Evolutionary conservation across 92 coral and sea anemone genomes (phyloP).

Genomic region (Bergia puertoricense): DNA sequence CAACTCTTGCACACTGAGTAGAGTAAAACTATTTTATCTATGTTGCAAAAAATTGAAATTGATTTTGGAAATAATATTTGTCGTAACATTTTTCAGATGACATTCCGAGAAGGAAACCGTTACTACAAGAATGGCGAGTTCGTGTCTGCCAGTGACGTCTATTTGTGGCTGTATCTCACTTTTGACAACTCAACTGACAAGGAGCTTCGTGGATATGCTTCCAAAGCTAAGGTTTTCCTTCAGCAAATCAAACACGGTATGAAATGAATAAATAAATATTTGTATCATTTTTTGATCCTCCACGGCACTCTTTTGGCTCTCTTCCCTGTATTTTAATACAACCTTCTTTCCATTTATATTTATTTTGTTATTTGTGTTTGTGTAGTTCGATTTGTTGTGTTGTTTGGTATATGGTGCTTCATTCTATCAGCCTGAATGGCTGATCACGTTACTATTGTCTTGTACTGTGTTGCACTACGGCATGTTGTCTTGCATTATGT

Average conservation of each 20-base stretch:
- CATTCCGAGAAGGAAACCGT: slow-evolving; percentile 26
- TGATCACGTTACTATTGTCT: too few species aligned
- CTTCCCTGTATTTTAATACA: too few species aligned
- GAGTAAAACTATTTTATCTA: not conserved
- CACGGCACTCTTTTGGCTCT: too few species aligned
- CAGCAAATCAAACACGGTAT: slow-evolving; percentile 37
- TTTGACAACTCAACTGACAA: slow-evolving; percentile 27
- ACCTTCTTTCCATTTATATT: too few species aligned
- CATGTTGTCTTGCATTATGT: too few species aligned
- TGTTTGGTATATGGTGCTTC: too few species aligned
- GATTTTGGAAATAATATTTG: not conserved
- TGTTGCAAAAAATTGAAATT: too few species aligned
- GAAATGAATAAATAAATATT: not conserved
- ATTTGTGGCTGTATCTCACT: slow-evolving; percentile 28
- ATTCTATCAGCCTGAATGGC: too few species aligned
- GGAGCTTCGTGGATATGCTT: slow-evolving; percentile 21
- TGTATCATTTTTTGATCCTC: too few species aligned
- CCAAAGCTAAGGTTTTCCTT: slow-evolving; percentile 26
- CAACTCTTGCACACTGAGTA: not conserved
- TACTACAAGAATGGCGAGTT: slow-evolving; percentile 37
- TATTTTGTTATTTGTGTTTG: too few species aligned
- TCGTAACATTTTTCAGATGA: not conserved
- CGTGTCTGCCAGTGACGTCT: slow-evolving; percentile 20
- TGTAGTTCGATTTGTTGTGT: too few species aligned
- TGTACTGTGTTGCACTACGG: too few species aligned